Base-by-base conservation (phyloP, 2,113 vertebrate species). In the Halichoerus grypus region DNA sequence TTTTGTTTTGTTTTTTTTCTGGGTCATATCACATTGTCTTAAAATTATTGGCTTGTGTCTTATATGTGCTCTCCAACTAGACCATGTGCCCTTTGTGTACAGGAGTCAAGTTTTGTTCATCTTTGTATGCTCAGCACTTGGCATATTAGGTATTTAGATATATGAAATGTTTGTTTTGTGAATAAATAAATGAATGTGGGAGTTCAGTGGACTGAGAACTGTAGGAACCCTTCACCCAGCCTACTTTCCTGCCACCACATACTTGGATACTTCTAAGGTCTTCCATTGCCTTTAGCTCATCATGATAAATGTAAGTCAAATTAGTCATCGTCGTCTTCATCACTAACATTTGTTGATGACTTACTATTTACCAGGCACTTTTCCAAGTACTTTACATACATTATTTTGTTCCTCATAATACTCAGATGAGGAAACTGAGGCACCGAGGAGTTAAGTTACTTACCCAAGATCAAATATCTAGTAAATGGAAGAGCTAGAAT, bases 401-500 rank as follows among this genome's bases (percentile, higher is more conserved):
- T 42, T 88, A 59, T 51, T 33, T 72, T 94, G 76, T 86, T 91
- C 67, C 83, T 97, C 59, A 26, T 59, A 86, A 85, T 53, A 84
- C 16, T 92, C 69, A 79, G 28, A 80, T 72, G 53, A 95, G 39
- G 65, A 90, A 89, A 92, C 28, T 33, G 69, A 97, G 61, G 39
- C 55, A 61, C 39, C 61, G 51, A 81, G 18, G 31, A 65, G 7
- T 95, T 69, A 92, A 88, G 10, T 83, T 79, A 57, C 22, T 77
- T 83, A 49, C 16, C 39, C 51, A 53, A 74, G 55, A 28, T 57
- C 5, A 15, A 8, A 9, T 88, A 39, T 55, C 67, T 79, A 69
- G n/a, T 97, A 51, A 87, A 19, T 42, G 57, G 18, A 89, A 18
- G 63, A 49, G 5, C 14, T 90, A 15, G 49, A 88, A 61, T 72